Percentiles rank a stretch among this genome's conserved stretches.
These are phyloP conservation scores for Penaeus vannamei DNA, from an alignment of 1,140 invertebrate genomes.

Conservation along the genomic window DNA sequence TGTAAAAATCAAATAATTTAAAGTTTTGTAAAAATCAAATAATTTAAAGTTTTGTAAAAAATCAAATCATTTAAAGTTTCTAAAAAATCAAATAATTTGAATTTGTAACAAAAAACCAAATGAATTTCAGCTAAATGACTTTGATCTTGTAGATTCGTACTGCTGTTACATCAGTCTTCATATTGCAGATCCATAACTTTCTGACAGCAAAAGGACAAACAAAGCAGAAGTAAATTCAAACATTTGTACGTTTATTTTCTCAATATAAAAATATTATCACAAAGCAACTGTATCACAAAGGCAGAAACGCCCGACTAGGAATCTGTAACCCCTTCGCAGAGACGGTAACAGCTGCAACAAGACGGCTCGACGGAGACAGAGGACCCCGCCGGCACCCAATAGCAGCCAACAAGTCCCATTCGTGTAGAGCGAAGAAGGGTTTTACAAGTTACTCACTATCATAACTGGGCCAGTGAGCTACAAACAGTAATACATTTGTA, in stretches of 20 bases:
- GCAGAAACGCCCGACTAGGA: constrained; percentile 31
- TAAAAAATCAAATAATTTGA: no score
- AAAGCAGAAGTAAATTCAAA: not conserved
- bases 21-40: no score
- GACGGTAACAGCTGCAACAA: not conserved
- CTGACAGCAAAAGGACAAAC: no score
- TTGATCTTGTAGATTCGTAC: no score
- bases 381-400: not conserved
- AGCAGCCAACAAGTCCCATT: constrained; percentile 10
- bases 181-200: no score
- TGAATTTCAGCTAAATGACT: no score
- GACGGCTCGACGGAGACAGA: not conserved
- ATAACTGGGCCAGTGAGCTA: constrained; percentile 24
- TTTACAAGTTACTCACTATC: not conserved
- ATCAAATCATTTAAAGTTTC: no score
- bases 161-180: no score
- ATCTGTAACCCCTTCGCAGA: not conserved
- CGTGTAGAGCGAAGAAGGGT: constrained; percentile 3
- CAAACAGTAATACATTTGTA: constrained; percentile 29
- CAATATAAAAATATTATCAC: constrained; percentile 43
- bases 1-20: no score
- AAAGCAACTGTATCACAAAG: constrained; percentile 44
- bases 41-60: no score
- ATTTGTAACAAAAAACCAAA: no score
- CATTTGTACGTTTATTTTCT: constrained; percentile 40